phyloP scores from a whole-genome alignment of 2,888 invertebrate species.

The Dione vanillae region DNA sequence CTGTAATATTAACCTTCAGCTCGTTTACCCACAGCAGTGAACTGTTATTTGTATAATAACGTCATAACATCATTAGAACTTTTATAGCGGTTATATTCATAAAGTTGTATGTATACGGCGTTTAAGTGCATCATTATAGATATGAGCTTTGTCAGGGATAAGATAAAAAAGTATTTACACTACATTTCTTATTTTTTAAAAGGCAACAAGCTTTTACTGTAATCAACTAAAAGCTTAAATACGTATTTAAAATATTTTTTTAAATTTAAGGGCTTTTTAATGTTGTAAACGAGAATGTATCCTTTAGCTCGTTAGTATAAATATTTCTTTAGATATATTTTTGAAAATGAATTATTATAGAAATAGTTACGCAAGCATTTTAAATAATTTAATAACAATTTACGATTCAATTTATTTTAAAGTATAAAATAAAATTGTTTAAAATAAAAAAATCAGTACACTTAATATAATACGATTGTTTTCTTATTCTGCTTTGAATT shows the following conservation, averaged over 20 bases:
- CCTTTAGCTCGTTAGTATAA: neutral
- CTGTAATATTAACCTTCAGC: constrained; percentile 39
- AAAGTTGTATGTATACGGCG: constrained; percentile 57
- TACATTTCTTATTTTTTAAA: constrained; percentile 56
- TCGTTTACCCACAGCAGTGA: constrained; percentile 47
- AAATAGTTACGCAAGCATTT: no score
- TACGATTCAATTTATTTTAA: no score
- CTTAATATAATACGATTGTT: no score
- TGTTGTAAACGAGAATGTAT: neutral
- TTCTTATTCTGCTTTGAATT: no score
- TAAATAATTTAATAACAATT: no score
- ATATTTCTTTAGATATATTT: neutral
- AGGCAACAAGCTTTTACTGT: constrained; percentile 62
- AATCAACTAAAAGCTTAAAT: constrained; percentile 61
- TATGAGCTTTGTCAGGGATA: constrained; percentile 58
- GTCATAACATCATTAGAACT: constrained; percentile 59
- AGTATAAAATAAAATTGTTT: no score
- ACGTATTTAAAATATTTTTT: constrained; percentile 49
- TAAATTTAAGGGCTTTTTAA: constrained; percentile 14
- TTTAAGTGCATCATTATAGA: constrained; percentile 62
- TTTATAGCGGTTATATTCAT: constrained; percentile 60
- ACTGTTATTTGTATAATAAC: constrained; percentile 59
- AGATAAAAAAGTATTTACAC: constrained; percentile 64
- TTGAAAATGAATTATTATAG: no score
- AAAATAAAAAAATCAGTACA: no score